These are phyloP conservation scores for Hirudo medicinalis DNA, from an alignment of 1,140 invertebrate species.

Conservation along the genomic window DNA sequence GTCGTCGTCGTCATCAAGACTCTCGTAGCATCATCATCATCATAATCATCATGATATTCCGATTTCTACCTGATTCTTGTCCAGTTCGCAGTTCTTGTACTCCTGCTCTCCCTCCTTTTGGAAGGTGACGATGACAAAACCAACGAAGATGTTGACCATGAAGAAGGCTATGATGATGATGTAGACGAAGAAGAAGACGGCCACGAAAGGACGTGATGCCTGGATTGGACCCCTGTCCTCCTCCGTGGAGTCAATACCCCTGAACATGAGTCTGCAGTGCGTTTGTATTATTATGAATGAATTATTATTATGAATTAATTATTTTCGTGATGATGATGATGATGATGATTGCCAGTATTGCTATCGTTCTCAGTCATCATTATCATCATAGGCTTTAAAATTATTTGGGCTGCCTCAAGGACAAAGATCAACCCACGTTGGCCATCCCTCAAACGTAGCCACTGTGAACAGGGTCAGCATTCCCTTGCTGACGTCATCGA, in stretches of 20 bases:
- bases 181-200: conserved; percentile 97
- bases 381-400: too few relatives aligned
- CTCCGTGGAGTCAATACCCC: conserved; percentile 90
- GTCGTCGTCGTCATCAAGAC: not conserved
- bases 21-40: not conserved
- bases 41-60: not conserved
- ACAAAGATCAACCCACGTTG: conserved; percentile 51
- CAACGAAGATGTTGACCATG: conserved; percentile 99
- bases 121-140: conserved; percentile 98
- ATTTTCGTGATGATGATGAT: too few relatives aligned
- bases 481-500: conserved; percentile 89
- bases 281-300: too few relatives aligned
- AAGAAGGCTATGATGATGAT: conserved; percentile 76
- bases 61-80: conserved; percentile 76
- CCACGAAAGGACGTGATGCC: conserved; percentile 91
- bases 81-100: conserved; percentile 96
- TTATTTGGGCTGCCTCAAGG: conserved; percentile 23
- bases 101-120: conserved; percentile 98
- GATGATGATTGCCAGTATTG: too few relatives aligned
- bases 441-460: conserved; percentile 99
- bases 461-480: conserved; percentile 99
- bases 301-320: too few relatives aligned
- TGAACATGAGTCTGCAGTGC: conserved; percentile 66
- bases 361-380: too few relatives aligned
- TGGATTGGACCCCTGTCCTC: conserved; percentile 89